Evolutionary conservation across 1,140 invertebrate genomes (phyloP).

Genomic region (Physella acuta): DNA sequence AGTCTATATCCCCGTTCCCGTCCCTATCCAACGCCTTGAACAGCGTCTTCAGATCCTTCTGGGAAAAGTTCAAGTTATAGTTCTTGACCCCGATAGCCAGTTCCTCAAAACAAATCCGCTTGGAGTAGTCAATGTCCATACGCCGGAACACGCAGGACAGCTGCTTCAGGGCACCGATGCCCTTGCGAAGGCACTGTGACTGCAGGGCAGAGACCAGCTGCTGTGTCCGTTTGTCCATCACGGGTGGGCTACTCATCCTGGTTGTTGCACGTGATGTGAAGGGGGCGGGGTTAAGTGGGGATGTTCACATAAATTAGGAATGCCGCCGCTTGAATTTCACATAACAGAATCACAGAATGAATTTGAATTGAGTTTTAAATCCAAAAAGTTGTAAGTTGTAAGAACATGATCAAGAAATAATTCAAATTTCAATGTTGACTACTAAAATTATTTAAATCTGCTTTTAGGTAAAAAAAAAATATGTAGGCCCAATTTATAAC

Average conservation of each 20-base stretch:
- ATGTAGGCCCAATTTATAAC: too few species aligned
- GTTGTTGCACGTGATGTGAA: neutral
- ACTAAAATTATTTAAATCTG: too few species aligned
- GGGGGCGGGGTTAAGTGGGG: too few species aligned
- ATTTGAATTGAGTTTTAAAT: too few species aligned
- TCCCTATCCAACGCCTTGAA: constrained; percentile 47
- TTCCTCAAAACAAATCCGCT: constrained; percentile 43
- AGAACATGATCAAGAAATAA: too few species aligned
- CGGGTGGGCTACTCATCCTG: neutral
- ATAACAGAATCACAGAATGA: too few species aligned
- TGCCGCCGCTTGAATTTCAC: too few species aligned
- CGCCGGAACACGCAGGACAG: constrained; percentile 41
- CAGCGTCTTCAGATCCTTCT: constrained; percentile 40
- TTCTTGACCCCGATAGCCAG: constrained; percentile 37
- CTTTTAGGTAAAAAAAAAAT: too few species aligned
- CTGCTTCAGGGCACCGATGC: constrained; percentile 42
- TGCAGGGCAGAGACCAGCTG: constrained; percentile 10
- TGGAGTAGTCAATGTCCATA: constrained; percentile 51
- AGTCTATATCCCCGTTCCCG: constrained; percentile 43
- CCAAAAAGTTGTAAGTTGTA: too few species aligned
- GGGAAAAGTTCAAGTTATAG: constrained; percentile 37
- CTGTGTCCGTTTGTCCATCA: neutral
- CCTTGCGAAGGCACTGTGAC: constrained; percentile 32
- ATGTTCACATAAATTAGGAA: too few species aligned
- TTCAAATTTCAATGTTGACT: too few species aligned